Evolutionary conservation across 2,113 vertebrate species (phyloP), one percentile per base, ranked within the genome.

Genomic region (Chlamydotis undulata): DNA sequence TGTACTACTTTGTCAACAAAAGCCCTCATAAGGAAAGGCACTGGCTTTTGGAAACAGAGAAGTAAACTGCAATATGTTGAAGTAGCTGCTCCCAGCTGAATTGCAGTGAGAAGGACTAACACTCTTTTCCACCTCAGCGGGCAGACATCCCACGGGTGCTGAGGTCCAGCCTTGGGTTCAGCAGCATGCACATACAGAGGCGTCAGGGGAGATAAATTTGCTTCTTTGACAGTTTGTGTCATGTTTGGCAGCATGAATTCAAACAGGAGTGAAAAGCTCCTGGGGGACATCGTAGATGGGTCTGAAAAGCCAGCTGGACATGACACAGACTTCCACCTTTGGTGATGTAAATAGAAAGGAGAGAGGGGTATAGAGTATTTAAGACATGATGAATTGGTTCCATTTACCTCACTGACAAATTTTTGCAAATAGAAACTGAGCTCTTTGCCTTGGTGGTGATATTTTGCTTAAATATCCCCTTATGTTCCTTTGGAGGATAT

Each of bases 101-200:
- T 2, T 68, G 35, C 47, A 31, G 10, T 49, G 31, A 70, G 47
- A 92, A 84, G n/a, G 45, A 49, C 15, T 31, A 81, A 13, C 29
- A 57, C 26, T 45, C 9, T 47, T 63, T 69, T 61, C 31, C 15
- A 57, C 25, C 15, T 73, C 31, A 50, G 10, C 0, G 0, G 50
- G 29, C 29, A 94, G 37, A 55, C 2, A 11, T 37, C 57, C 50
- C 35, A 13, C 10, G 25, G 4, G 1, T 73, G 37, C 39, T 53
- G 28, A 83, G 39, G 25, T 55, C 25, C 68, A 81, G 28, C 23
- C 19, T 50, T 0, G 0, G 25, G 16, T 55, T 53, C 43, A 73
- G 24, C 28, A 74, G 50, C 25, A 29, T 52, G 45, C 33, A 11
- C 7, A 5, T 26, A 18, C 9, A 73, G 53, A 64, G 22, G 21